These are phyloP conservation scores for Galerucella nymphaeae DNA, from an alignment of 2,888 invertebrate species.

Conservation along the genomic window DNA sequence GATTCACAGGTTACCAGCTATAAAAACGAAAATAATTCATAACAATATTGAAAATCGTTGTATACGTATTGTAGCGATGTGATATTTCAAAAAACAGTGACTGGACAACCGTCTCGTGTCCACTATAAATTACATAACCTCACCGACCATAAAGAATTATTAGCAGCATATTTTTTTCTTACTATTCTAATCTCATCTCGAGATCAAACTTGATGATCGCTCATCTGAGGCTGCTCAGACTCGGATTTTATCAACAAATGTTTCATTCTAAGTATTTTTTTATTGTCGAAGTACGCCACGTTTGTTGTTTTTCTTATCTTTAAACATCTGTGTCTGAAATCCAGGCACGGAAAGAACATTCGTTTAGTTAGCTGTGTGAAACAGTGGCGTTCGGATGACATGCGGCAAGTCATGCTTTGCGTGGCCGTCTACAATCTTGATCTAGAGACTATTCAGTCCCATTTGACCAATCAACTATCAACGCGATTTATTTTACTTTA, in stretches of 20 bases:
- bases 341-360: slow-evolving; percentile 52
- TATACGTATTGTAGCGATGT: background rate
- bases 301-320: slow-evolving; percentile 50
- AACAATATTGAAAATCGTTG: background rate
- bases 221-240: slow-evolving; percentile 26
- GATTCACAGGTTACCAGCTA: too few relatives aligned
- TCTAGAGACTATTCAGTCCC: background rate
- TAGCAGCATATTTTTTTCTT: slow-evolving; percentile 30
- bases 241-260: slow-evolving; percentile 30
- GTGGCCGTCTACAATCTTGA: slow-evolving; percentile 14
- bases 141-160: slow-evolving; percentile 30
- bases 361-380: slow-evolving; percentile 46
- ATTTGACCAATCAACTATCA: background rate
- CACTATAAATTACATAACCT: slow-evolving; percentile 32
- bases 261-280: slow-evolving; percentile 36
- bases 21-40: too few relatives aligned
- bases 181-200: slow-evolving; percentile 29
- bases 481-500: background rate
- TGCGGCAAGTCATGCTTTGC: slow-evolving; percentile 13
- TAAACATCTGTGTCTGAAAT: slow-evolving; percentile 50
- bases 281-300: slow-evolving; percentile 48
- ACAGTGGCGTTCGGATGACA: slow-evolving; percentile 36
- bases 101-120: slow-evolving; percentile 23
- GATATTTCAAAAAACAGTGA: background rate
- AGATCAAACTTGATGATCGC: slow-evolving; percentile 33